phyloP scores from a whole-genome alignment of 1,140 invertebrate genomes.

The Metopolophium dirhodum region DNA sequence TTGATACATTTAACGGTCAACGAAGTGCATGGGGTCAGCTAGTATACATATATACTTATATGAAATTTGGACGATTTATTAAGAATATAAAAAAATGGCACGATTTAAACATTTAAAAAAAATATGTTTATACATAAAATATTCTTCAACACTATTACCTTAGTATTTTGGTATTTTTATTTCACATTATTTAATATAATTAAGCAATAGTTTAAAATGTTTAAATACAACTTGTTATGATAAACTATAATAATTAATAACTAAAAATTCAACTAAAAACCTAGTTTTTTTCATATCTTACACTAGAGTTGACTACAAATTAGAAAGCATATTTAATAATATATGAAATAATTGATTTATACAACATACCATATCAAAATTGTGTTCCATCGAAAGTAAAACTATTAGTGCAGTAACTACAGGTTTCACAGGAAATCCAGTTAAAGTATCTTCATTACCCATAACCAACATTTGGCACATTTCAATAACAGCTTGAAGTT shows the following conservation, averaged over 20 bases:
- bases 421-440: constrained; percentile 97
- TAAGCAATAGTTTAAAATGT: not conserved
- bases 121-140: too few species aligned
- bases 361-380: constrained; percentile 90
- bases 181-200: not conserved
- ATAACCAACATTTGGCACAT: constrained; percentile 99
- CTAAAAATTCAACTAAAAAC: too few species aligned
- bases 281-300: not conserved
- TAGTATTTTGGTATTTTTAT: not conserved
- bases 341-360: not conserved
- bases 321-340: too few species aligned
- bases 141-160: too few species aligned
- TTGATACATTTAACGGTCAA: too few species aligned
- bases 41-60: not conserved
- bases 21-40: too few species aligned
- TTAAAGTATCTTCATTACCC: constrained; percentile 98
- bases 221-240: not conserved
- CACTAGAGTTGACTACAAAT: too few species aligned
- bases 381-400: constrained; percentile 90
- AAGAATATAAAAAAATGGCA: too few species aligned
- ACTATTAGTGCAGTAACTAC: constrained; percentile 93
- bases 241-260: too few species aligned
- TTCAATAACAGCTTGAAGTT: constrained; percentile 95
- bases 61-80: not conserved
- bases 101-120: too few species aligned